Percentiles rank a stretch among this genome's conserved stretches.
Conservation (phyloP, 2,888 invertebrate genomes). For the Cheilosia vulpina region DNA sequence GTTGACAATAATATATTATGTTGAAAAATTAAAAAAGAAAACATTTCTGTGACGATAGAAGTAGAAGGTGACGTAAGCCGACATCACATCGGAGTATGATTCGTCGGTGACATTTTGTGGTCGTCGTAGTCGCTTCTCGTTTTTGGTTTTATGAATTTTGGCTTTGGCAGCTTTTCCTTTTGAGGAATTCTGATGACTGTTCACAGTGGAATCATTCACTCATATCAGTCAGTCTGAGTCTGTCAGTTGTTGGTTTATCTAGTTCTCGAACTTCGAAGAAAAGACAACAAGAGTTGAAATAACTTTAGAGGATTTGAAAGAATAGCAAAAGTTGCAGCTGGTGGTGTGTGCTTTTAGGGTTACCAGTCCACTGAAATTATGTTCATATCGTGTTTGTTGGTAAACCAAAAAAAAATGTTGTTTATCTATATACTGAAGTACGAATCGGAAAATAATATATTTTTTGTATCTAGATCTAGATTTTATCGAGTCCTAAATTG, state of each 20-base stretch:
- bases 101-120: conserved; percentile 29
- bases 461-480: too few relatives aligned
- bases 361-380: too few relatives aligned
- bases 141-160: conserved; percentile 30
- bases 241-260: background rate
- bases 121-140: conserved; percentile 6
- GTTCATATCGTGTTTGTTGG: too few relatives aligned
- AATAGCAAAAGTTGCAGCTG: background rate
- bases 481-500: too few relatives aligned
- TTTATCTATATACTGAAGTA: too few relatives aligned
- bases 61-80: conserved; percentile 57
- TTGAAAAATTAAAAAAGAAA: conserved; percentile 26
- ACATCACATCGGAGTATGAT: conserved; percentile 56
- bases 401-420: too few relatives aligned
- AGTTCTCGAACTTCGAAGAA: too few relatives aligned
- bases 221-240: conserved; percentile 7
- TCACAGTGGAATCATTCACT: conserved; percentile 35
- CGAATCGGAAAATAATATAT: too few relatives aligned
- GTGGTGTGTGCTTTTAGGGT: background rate
- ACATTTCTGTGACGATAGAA: conserved; percentile 34
- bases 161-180: conserved; percentile 46
- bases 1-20: conserved; percentile 19
- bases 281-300: too few relatives aligned
- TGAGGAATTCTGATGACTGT: conserved; percentile 41
- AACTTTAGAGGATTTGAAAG: background rate